These are phyloP conservation scores for Neotoxoptera formosana DNA, from an alignment of 1,140 invertebrate species.

Conservation along the genomic window DNA sequence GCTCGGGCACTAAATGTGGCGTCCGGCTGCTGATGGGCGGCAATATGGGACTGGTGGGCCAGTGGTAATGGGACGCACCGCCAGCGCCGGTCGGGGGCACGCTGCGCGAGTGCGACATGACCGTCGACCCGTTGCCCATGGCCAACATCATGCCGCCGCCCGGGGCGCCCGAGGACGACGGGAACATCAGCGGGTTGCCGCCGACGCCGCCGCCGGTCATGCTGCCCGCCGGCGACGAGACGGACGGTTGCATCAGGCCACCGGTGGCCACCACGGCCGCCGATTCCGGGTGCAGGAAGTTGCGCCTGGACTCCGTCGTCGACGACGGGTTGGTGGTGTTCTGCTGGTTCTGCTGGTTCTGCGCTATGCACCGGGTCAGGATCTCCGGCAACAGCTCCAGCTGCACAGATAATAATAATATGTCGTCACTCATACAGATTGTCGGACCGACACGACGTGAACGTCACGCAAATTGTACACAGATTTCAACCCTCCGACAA, in stretches of 20 bases:
- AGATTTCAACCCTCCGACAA: too few relatives aligned
- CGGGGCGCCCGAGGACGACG: conserved; percentile 13
- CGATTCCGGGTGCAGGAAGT: conserved; percentile 83
- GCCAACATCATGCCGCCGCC: conserved; percentile 60
- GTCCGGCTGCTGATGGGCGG: conserved; percentile 75
- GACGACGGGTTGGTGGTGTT: conserved; percentile 65
- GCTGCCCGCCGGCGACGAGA: conserved; percentile 48
- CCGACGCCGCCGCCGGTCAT: conserved; percentile 48
- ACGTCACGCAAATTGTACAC: too few relatives aligned
- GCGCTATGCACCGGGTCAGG: conserved; percentile 76
- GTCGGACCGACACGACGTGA: too few relatives aligned
- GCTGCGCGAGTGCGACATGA: conserved; percentile 69
- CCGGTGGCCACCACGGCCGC: conserved; percentile 39
- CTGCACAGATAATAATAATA: conserved; percentile 71
- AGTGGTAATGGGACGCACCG: conserved; percentile 68
- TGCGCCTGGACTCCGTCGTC: conserved; percentile 75
- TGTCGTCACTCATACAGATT: neutral
- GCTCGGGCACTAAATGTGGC: conserved; percentile 76
- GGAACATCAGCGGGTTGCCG: conserved; percentile 68
- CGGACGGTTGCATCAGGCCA: conserved; percentile 36
- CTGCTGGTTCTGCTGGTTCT: conserved; percentile 66
- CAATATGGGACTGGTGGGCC: conserved; percentile 76
- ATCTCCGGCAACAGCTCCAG: conserved; percentile 84
- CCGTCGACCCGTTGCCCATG: conserved; percentile 63
- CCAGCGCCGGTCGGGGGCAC: conserved; percentile 66